phyloP scores from a whole-genome alignment of 2,888 invertebrate genomes.

The Drosophila merina region DNA sequence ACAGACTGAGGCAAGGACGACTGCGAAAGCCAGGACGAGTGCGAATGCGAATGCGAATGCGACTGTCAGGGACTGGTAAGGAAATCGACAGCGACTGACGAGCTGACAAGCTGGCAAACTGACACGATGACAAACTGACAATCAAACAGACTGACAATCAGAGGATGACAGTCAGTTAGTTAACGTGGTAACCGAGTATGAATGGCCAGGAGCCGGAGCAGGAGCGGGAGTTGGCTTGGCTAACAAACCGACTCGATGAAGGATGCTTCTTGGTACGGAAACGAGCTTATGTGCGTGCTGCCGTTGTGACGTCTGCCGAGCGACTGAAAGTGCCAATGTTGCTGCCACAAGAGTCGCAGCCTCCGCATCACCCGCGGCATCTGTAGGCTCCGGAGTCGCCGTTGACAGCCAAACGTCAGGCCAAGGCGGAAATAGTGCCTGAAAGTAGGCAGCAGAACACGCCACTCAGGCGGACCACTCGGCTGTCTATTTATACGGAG shows the following conservation, averaged over 20 bases:
- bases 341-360: slow-evolving; percentile 57
- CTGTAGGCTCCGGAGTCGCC: slow-evolving; percentile 33
- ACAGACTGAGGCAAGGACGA: slow-evolving; percentile 41
- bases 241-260: slow-evolving; percentile 17
- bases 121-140: slow-evolving; percentile 19
- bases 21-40: slow-evolving; percentile 30
- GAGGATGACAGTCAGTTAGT: slow-evolving; percentile 13
- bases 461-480: slow-evolving; percentile 49
- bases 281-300: slow-evolving; percentile 42
- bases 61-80: slow-evolving; percentile 11
- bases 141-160: slow-evolving; percentile 3
- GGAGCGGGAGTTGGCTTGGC: slow-evolving; percentile 13
- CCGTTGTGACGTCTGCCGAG: slow-evolving; percentile 63
- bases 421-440: slow-evolving; percentile 77
- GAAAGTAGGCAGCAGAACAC: slow-evolving; percentile 68
- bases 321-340: slow-evolving; percentile 62
- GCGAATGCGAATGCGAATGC: background rate
- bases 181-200: slow-evolving; percentile 21
- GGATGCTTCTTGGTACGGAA: slow-evolving; percentile 16
- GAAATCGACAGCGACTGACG: slow-evolving; percentile 24
- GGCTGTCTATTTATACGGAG: slow-evolving; percentile 42
- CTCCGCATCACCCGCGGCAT: slow-evolving; percentile 6
- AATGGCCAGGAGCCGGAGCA: slow-evolving; percentile 11
- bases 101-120: slow-evolving; percentile 7
- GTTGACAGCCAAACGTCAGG: slow-evolving; percentile 62